These are phyloP conservation scores for Littorina saxatilis DNA, from an alignment of 1,140 invertebrate genomes.

Conservation along the genomic window DNA sequence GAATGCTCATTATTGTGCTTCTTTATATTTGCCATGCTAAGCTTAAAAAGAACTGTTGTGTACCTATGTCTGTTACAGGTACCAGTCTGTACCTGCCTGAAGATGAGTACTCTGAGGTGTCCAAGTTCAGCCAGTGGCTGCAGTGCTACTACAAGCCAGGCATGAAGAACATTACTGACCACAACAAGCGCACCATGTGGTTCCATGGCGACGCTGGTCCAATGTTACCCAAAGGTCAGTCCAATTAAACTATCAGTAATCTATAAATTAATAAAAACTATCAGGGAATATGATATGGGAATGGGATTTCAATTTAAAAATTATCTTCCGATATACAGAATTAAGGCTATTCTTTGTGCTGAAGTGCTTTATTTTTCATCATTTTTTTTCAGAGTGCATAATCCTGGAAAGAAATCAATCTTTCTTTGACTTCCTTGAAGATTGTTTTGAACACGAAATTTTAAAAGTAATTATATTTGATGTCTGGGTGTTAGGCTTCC, in stretches of 20 bases:
- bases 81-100: conserved; percentile 56
- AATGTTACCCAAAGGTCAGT: conserved; percentile 66
- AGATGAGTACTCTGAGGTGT: conserved; percentile 55
- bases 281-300: neutral
- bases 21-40: no score
- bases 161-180: conserved; percentile 73
- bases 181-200: conserved; percentile 73
- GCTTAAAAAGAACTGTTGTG: no score
- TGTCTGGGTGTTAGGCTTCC: no score
- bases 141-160: conserved; percentile 71
- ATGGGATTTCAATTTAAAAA: neutral
- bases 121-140: conserved; percentile 68
- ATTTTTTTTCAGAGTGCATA: no score
- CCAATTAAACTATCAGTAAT: neutral
- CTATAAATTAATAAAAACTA: neutral
- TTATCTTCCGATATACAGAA: neutral
- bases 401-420: no score
- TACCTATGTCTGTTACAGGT: no score
- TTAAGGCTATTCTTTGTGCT: no score
- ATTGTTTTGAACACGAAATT: no score
- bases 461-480: no score
- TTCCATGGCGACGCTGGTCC: conserved; percentile 69
- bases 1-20: no score
- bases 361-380: no score
- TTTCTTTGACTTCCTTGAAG: no score